These are phyloP conservation scores for Cantharis nigra DNA, from an alignment of 2,888 invertebrate genomes.

Conservation along the genomic window DNA sequence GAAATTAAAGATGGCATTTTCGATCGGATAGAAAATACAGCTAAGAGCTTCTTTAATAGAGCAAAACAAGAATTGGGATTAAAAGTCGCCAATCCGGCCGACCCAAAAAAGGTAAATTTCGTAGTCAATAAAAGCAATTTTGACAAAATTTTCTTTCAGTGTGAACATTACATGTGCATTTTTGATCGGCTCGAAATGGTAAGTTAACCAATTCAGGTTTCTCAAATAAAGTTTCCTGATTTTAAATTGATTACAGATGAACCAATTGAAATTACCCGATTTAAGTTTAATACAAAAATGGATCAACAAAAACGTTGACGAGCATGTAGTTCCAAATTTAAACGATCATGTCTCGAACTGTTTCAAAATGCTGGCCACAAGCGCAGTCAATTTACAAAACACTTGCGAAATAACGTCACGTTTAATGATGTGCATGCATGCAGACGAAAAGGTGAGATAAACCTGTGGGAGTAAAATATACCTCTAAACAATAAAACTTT, in stretches of 20 bases:
- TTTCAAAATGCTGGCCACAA: constrained; percentile 10
- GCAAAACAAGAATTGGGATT: constrained; percentile 31
- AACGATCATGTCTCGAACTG: not conserved
- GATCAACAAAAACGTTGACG: constrained; percentile 1
- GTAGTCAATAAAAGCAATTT: too few relatives aligned
- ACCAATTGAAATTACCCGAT: constrained; percentile 4
- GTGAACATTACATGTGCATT: constrained; percentile 40
- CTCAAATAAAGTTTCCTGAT: too few relatives aligned
- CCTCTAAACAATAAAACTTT: not conserved
- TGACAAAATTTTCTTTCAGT: constrained; percentile 28
- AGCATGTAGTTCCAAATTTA: not conserved
- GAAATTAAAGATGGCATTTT: constrained; percentile 1
- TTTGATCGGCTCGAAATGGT: constrained; percentile 38
- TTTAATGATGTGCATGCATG: constrained; percentile 29
- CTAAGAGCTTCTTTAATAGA: constrained; percentile 18
- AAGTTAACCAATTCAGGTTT: constrained; percentile 10
- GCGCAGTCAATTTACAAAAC: constrained; percentile 8
- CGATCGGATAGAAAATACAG: not conserved
- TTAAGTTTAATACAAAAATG: constrained; percentile 13
- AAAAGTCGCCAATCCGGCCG: constrained; percentile 25
- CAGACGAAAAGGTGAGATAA: constrained; percentile 17
- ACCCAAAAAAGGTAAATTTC: constrained; percentile 8
- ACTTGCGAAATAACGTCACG: constrained; percentile 17
- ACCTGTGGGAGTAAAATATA: not conserved
- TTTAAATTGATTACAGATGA: not conserved